Conservation (phyloP, 2,888 invertebrate genomes). For the Hofmannophila pseudospretella region DNA sequence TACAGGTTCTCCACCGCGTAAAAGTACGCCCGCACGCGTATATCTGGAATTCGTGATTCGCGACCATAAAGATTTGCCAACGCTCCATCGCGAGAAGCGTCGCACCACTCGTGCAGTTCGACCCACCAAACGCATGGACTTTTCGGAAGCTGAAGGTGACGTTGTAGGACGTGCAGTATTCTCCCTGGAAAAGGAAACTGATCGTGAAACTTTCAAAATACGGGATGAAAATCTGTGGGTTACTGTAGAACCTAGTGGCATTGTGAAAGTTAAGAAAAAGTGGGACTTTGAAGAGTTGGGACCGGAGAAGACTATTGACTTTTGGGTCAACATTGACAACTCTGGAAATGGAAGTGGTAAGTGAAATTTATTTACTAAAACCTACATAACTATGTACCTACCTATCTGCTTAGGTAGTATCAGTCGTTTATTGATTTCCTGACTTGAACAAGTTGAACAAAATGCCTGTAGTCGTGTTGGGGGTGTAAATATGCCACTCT, state of each 20-base stretch:
- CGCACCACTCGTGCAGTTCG: constrained; percentile 93
- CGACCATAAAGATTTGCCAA: constrained; percentile 78
- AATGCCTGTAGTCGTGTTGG: no score
- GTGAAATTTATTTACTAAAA: no score
- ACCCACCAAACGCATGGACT: constrained; percentile 95
- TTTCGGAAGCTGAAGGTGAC: constrained; percentile 93
- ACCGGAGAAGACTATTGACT: constrained; percentile 96
- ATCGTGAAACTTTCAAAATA: constrained; percentile 94
- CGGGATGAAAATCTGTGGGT: constrained; percentile 97
- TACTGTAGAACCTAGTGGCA: constrained; percentile 93
- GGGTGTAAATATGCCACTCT: no score
- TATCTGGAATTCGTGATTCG: constrained; percentile 84
- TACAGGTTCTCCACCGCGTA: constrained; percentile 84
- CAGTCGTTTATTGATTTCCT: no score
- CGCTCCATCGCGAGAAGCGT: constrained; percentile 84
- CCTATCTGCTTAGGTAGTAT: no score
- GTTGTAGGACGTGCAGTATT: constrained; percentile 92
- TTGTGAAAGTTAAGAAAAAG: constrained; percentile 95
- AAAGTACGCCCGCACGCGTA: constrained; percentile 85
- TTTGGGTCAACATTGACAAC: constrained; percentile 96
- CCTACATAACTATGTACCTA: no score
- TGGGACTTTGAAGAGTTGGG: constrained; percentile 98
- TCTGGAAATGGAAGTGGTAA: constrained; percentile 90
- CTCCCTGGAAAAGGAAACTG: constrained; percentile 93
- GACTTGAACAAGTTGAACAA: no score